Percentiles rank a stretch among this genome's conserved stretches.
phyloP scores from a whole-genome alignment of 2,797 vertebrate species.

The Eulemur mongoz region DNA sequence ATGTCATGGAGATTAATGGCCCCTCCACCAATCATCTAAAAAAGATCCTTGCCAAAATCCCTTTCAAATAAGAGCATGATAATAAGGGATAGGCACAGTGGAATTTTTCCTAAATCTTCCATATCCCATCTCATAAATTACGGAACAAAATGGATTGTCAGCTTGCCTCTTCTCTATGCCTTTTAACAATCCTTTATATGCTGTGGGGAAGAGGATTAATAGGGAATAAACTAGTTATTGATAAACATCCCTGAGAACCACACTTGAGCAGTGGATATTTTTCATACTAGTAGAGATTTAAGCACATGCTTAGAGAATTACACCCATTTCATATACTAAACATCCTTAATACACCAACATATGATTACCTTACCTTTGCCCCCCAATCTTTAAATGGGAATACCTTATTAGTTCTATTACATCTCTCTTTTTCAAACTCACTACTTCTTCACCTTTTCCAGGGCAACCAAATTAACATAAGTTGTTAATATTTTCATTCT shows the following conservation, averaged over 20 bases:
- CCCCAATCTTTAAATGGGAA: neutral
- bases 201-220: neutral
- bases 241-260: neutral
- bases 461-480: neutral
- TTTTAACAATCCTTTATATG: neutral
- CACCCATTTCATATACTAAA: neutral
- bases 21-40: neutral
- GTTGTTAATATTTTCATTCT: neutral
- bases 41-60: neutral
- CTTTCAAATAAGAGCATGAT: neutral
- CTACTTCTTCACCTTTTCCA: neutral
- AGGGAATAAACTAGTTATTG: neutral
- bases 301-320: neutral
- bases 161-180: neutral
- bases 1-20: neutral
- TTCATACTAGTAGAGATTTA: neutral
- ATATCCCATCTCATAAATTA: constrained; percentile 17
- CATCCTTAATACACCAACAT: neutral
- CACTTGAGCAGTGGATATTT: neutral
- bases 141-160: neutral
- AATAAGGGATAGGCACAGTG: neutral
- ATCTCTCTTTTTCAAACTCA: neutral
- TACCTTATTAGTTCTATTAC: neutral
- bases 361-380: neutral
- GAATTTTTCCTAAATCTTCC: neutral